phyloP scores from a whole-genome alignment of 1,140 invertebrate species.

The Mesaphorura yosii region DNA sequence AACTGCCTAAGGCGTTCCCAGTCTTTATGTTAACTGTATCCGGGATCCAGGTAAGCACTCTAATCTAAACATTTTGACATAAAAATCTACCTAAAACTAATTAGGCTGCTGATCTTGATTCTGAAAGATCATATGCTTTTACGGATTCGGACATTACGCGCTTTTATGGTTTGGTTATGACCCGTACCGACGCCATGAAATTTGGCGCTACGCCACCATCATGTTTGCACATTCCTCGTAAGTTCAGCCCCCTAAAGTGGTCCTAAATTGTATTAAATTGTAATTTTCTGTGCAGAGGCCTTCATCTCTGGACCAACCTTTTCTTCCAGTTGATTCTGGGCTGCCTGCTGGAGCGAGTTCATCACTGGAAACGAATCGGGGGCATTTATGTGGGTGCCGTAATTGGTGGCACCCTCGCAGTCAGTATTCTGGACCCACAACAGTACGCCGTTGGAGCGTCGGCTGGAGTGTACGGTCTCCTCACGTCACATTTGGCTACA shows the following conservation, averaged over 20 bases:
- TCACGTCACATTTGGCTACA: slow-evolving; percentile 14
- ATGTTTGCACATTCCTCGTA: slow-evolving; percentile 11
- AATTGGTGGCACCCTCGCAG: slow-evolving; percentile 6
- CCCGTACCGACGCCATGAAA: slow-evolving; percentile 13
- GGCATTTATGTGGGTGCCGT: slow-evolving; percentile 12
- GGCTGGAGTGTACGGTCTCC: slow-evolving; percentile 13
- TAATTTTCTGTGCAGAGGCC: not conserved
- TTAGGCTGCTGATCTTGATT: not conserved
- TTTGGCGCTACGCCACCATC: slow-evolving; percentile 14
- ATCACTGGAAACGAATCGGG: slow-evolving; percentile 17
- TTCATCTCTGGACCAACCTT: slow-evolving; percentile 10
- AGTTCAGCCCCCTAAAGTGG: not conserved
- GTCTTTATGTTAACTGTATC: slow-evolving; percentile 13
- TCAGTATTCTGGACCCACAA: slow-evolving; percentile 9
- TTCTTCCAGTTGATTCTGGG: slow-evolving; percentile 14
- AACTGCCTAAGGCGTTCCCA: slow-evolving; percentile 8
- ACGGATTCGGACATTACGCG: not conserved
- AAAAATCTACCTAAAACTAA: not conserved
- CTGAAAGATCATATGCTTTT: not conserved
- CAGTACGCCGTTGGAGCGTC: slow-evolving; percentile 13
- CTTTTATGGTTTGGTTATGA: slow-evolving; percentile 4
- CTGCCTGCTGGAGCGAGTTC: slow-evolving; percentile 11
- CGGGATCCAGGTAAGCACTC: slow-evolving; percentile 5
- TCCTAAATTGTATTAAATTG: not conserved
- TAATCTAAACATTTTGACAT: not conserved